Percentiles rank a stretch among this genome's conserved stretches.
These are phyloP conservation scores for Chymomyza costata DNA, from an alignment of 1,140 invertebrate genomes.

Conservation along the genomic window DNA sequence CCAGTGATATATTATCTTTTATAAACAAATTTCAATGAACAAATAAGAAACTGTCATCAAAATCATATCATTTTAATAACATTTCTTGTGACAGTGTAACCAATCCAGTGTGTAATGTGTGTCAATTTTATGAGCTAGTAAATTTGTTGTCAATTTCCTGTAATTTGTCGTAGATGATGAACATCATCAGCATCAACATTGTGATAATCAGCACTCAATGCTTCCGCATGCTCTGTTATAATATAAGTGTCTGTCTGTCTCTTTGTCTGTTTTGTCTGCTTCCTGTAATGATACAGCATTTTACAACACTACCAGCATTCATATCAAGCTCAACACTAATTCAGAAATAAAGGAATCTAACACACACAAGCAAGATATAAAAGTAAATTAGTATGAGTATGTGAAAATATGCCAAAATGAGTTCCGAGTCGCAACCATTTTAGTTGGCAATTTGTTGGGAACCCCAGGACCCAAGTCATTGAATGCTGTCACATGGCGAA, in stretches of 20 bases:
- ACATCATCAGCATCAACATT: constrained; percentile 12
- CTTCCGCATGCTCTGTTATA: too few species aligned
- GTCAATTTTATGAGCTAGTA: constrained; percentile 28
- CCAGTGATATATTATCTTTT: too few species aligned
- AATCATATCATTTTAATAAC: too few species aligned
- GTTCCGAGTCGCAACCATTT: constrained; percentile 19
- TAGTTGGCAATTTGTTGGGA: constrained; percentile 46
- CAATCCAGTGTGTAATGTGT: too few species aligned
- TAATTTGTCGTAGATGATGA: constrained; percentile 58
- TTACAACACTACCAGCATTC: constrained; percentile 49
- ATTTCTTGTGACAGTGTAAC: too few species aligned
- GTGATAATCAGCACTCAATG: constrained; percentile 25
- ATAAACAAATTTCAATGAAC: too few species aligned
- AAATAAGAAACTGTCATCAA: too few species aligned
- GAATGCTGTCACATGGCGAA: too few species aligned
- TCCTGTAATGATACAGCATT: constrained; percentile 63
- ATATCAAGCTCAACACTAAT: too few species aligned
- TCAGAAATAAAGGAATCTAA: too few species aligned
- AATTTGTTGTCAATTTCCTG: constrained; percentile 71
- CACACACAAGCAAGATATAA: constrained; percentile 21
- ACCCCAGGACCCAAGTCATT: constrained; percentile 3
- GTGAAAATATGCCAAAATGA: constrained; percentile 49
- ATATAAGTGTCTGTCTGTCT: not conserved
- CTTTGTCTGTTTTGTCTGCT: constrained; percentile 1
- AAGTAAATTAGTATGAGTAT: constrained; percentile 71